Base-by-base conservation (phyloP, 2,113 vertebrate species). In the Otis tarda region DNA sequence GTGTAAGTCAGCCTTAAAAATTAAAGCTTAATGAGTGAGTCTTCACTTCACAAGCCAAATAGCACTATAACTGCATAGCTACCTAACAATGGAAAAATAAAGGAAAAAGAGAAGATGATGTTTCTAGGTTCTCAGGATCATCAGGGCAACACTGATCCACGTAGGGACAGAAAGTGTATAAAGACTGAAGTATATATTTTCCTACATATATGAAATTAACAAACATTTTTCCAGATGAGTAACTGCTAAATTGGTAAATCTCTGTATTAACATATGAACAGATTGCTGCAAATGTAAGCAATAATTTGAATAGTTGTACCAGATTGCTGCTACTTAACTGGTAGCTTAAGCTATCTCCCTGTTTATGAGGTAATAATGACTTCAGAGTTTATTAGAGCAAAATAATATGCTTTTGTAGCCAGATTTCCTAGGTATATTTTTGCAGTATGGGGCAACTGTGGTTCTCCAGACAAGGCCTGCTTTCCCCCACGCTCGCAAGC, bases 281-380 rank as follows among this genome's bases (percentile, higher is more conserved):
- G 95, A 89, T 67, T 90, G 95, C 90, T 68, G 80, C 80, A 89
- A 75, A 82, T 84, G 68, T 81, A 94, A 92, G 95, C 90, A 90
- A 55, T 92, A 81, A 93, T 89, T 86, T 64, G 30, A 82, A 53
- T 59, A 69, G 88, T 37, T 59, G 80, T 50, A 93, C 56, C 88
- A 93, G 79, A 86, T 71, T 96, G 90, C 60, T 45, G 49, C 83
- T 79, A 37, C 77, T 81, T 89, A 90, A 64, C 60, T 6, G 64
- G 83, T 33, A 83, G 80, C 73, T 89, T 81, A 82, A 75, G 76
- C 56, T 52, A 18, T 55, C 68, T 53, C 65, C 43, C 64, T 22
- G 16, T 69, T 84, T 41, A 68, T 45, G 61, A 84, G 76, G 35
- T 13, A 89, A 78, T 83, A 75, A 89, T 15, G 65, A 74, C 86